phyloP scores from a whole-genome alignment of 1,140 invertebrate genomes.

The Asobara japonica region DNA sequence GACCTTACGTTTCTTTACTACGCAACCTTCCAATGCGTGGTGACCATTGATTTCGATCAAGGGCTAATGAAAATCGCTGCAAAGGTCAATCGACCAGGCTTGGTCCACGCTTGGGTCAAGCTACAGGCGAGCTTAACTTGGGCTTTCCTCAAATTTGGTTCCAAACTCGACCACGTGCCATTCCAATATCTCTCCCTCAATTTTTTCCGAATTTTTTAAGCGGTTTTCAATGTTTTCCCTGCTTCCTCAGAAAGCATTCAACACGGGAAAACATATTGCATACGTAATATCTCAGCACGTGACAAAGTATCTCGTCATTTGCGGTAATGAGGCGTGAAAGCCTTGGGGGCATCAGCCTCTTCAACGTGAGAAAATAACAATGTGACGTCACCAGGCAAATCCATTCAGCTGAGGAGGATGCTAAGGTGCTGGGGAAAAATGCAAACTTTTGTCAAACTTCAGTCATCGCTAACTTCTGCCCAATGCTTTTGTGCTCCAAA shows the following conservation, averaged over 20 bases:
- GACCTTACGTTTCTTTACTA: not conserved
- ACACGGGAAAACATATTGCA: not conserved
- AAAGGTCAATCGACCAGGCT: too few species aligned
- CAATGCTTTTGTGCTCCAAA: not conserved
- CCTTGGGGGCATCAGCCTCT: conserved; percentile 16
- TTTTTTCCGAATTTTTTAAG: too few species aligned
- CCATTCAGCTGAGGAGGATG: not conserved
- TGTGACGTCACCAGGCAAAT: not conserved
- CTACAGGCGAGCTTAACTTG: too few species aligned
- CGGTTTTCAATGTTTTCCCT: not conserved
- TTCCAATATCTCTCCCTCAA: too few species aligned
- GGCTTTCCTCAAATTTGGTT: too few species aligned
- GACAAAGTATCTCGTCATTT: conserved; percentile 25
- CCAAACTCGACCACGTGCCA: too few species aligned
- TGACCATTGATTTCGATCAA: too few species aligned
- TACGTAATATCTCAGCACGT: conserved; percentile 7
- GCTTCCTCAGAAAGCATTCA: not conserved
- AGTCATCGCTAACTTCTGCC: not conserved
- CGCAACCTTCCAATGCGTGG: not conserved
- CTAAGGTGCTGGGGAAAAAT: not conserved
- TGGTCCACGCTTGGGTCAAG: too few species aligned
- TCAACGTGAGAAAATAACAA: conserved; percentile 5
- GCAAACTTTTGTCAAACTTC: not conserved
- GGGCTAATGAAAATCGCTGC: too few species aligned
- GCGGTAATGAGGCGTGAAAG: conserved; percentile 19